phyloP scores from a whole-genome alignment of 1,140 invertebrate species.

The Sitodiplosis mosellana region DNA sequence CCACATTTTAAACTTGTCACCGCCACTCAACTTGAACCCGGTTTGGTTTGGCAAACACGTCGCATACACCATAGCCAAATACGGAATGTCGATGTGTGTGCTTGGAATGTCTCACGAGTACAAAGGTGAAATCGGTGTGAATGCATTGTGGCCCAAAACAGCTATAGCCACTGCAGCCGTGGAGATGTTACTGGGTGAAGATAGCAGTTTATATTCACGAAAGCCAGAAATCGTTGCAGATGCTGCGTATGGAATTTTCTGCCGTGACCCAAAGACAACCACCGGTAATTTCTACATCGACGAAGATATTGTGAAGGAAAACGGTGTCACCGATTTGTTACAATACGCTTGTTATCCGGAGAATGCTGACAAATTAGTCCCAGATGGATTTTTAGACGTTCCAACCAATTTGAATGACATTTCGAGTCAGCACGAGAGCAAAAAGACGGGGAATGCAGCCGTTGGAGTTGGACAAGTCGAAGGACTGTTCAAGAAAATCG shows the following conservation, averaged over 20 bases:
- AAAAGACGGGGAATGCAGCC: neutral
- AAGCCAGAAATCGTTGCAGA: constrained; percentile 90
- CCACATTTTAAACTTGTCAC: constrained; percentile 91
- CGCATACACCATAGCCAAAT: constrained; percentile 97
- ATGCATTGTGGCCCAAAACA: constrained; percentile 92
- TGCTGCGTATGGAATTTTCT: constrained; percentile 82
- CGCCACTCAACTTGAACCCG: constrained; percentile 77
- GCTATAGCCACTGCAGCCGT: constrained; percentile 92
- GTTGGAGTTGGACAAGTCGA: constrained; percentile 11
- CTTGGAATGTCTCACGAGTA: constrained; percentile 93
- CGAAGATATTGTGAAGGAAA: constrained; percentile 67
- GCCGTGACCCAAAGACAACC: constrained; percentile 55
- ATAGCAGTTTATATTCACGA: constrained; percentile 38
- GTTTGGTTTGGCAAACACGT: constrained; percentile 87
- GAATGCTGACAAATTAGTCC: constrained; percentile 26
- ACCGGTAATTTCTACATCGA: constrained; percentile 84
- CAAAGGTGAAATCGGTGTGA: constrained; percentile 72
- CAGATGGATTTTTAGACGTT: neutral
- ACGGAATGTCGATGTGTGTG: constrained; percentile 98
- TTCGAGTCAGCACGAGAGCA: too few relatives aligned
- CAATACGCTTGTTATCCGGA: constrained; percentile 70
- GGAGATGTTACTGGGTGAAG: constrained; percentile 74
- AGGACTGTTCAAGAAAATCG: constrained; percentile 14
- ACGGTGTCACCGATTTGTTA: constrained; percentile 70
- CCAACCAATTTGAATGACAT: too few relatives aligned